A percentile compares a stretch with the other conserved stretches of the same genome.
Evolutionary conservation across 2,888 invertebrate genomes (phyloP).

Genomic region (Gari tellinella): DNA sequence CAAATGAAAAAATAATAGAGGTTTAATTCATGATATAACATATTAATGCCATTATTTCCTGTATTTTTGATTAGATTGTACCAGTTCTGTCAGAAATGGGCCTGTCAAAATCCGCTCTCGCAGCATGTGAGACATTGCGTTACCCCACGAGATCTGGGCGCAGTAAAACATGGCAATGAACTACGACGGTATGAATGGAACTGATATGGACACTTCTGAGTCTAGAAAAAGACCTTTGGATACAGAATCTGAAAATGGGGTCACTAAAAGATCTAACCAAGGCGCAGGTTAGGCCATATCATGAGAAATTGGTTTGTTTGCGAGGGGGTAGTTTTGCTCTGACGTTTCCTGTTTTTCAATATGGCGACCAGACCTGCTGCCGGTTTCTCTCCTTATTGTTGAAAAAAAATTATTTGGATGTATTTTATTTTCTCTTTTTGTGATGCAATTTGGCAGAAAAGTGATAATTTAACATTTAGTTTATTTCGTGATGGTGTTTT

Average conservation of each 20-base stretch:
- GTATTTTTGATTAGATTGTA: neutral
- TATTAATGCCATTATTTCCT: neutral
- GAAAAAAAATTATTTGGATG: slow-evolving; percentile 68
- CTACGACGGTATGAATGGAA: slow-evolving; percentile 82
- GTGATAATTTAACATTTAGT: slow-evolving; percentile 42
- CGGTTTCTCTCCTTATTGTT: slow-evolving; percentile 68
- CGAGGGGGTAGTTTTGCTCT: slow-evolving; percentile 61
- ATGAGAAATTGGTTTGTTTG: slow-evolving; percentile 68
- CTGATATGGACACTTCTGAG: slow-evolving; percentile 83
- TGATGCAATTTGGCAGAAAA: slow-evolving; percentile 62
- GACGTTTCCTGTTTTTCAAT: slow-evolving; percentile 75
- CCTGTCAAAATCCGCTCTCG: slow-evolving; percentile 69
- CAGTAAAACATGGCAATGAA: slow-evolving; percentile 80
- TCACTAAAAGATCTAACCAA: slow-evolving; percentile 83
- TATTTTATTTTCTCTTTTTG: slow-evolving; percentile 46
- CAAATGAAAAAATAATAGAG: slow-evolving; percentile 16
- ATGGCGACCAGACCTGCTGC: slow-evolving; percentile 79
- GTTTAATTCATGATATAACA: slow-evolving; percentile 47
- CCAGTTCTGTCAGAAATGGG: slow-evolving; percentile 28
- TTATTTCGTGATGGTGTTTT: slow-evolving; percentile 38
- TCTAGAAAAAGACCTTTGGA: slow-evolving; percentile 84
- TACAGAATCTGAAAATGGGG: slow-evolving; percentile 83
- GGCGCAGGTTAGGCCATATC: slow-evolving; percentile 81
- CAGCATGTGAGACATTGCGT: slow-evolving; percentile 65
- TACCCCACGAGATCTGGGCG: slow-evolving; percentile 83